A percentile compares a stretch with the other conserved stretches of the same genome.
phyloP scores from a whole-genome alignment of 2,797 vertebrate species.

The Forpus xanthops region DNA sequence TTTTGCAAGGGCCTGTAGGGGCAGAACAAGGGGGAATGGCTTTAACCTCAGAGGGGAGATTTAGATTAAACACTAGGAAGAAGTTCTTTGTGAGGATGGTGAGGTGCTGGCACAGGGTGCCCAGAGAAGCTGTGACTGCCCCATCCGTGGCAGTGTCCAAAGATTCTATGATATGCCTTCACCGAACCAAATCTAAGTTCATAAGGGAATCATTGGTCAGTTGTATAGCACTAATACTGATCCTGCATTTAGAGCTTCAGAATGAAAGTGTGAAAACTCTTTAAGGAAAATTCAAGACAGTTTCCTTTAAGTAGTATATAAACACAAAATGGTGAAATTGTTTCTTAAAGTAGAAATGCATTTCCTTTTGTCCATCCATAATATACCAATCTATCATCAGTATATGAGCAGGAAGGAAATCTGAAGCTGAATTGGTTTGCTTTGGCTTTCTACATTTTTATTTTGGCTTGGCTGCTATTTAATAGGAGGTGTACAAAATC shows the following conservation, averaged over 20 bases:
- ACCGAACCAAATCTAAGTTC: neutral
- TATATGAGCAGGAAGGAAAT: neutral
- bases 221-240: neutral
- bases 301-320: neutral
- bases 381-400: neutral
- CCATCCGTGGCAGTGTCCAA: neutral
- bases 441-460: neutral
- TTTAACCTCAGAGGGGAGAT: neutral
- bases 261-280: neutral
- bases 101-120: neutral
- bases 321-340: neutral
- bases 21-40: neutral
- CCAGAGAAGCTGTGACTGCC: neutral
- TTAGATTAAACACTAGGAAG: neutral
- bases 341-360: neutral
- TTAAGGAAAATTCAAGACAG: neutral
- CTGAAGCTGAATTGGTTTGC: neutral
- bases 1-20: neutral
- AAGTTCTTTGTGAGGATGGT: neutral
- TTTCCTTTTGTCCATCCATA: neutral
- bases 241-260: neutral
- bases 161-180: neutral
- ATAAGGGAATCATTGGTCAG: neutral
- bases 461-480: conserved; percentile 14
- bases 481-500: neutral